A percentile compares a stretch with the other conserved stretches of the same genome.
phyloP scores from a whole-genome alignment of 2,888 invertebrate species.

The Anorthoa munda region DNA sequence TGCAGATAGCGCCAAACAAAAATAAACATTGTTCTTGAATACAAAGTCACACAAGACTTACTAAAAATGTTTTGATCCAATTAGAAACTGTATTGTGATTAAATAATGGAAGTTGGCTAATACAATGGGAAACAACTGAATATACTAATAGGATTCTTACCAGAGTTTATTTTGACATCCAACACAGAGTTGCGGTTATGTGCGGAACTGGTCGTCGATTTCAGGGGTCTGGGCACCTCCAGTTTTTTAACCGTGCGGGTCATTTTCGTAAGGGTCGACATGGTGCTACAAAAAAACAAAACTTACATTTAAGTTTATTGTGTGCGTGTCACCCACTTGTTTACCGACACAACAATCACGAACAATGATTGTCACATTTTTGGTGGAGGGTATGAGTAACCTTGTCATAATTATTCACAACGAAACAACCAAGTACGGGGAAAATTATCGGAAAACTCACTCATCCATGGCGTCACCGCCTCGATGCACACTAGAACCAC shows the following conservation, averaged over 20 bases:
- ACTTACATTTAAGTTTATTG: constrained; percentile 32
- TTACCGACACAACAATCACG: constrained; percentile 64
- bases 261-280: constrained; percentile 92
- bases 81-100: constrained; percentile 18
- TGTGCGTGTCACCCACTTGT: constrained; percentile 26
- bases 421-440: constrained; percentile 77
- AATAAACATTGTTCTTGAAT: constrained; percentile 4
- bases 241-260: constrained; percentile 94
- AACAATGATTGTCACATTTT: constrained; percentile 80
- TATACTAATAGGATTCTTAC: constrained; percentile 75
- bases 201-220: constrained; percentile 91
- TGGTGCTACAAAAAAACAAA: constrained; percentile 82
- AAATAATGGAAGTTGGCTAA: constrained; percentile 6
- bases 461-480: constrained; percentile 89
- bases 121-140: background rate
- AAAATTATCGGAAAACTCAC: constrained; percentile 85
- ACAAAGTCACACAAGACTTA: background rate
- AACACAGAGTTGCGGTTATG: constrained; percentile 89
- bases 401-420: constrained; percentile 83
- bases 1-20: background rate
- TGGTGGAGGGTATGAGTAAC: constrained; percentile 83
- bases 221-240: constrained; percentile 94
- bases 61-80: constrained; percentile 12
- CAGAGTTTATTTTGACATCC: constrained; percentile 90
- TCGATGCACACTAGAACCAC: constrained; percentile 84